Base-by-base conservation (phyloP, 2,888 invertebrate species). In the Bruchidius siliquastri region DNA sequence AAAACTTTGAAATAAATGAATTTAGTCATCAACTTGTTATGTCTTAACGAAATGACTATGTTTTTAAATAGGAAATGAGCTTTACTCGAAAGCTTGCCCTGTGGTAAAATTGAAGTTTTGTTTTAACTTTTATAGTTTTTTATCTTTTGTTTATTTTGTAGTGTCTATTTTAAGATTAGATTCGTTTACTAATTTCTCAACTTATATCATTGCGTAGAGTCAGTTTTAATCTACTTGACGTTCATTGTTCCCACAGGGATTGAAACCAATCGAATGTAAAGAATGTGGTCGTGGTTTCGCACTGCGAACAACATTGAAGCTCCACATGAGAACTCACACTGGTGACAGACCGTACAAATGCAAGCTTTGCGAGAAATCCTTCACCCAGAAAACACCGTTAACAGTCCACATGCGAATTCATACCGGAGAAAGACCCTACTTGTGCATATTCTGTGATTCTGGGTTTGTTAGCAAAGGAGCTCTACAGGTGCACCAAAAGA, bases 321-420 rank as follows among this genome's bases (percentile, higher is more conserved):
- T 85, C 67, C 88, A 88, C 75, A 79, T 84, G 72, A 80, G 85
- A 20, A 84, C 84, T 0, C 87, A 87, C 74, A 86, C 86, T 0
- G 86, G 86, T n/a, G 85, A 86, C 22, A 79, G 81, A 72, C 85
- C 85, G 0, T 85, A 84, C 74, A 77, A 79, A 67, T 86, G 85
- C 74, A 73, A 73, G 1, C 71, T 80, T 22, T 86, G 86, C 74
- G 80, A 78, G 0, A 84, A 83, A 76, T 74, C 80, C 10, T 86
- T 85, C 72, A 83, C 84, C 6, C 84, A 84, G 74, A 81, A 81
- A 70, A 81, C 81, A 20, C 80, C 82, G 0, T 75, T 83, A 32
- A 83, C 80, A 0, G 79, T 81, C 2, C 84, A 84, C 73, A 77
- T 82, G 76, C 76, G 83, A 49, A 80, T 81, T 68, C 84, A 84